phyloP scores from a whole-genome alignment of 92 coral and sea anemone species.

The Siderastrea siderea region DNA sequence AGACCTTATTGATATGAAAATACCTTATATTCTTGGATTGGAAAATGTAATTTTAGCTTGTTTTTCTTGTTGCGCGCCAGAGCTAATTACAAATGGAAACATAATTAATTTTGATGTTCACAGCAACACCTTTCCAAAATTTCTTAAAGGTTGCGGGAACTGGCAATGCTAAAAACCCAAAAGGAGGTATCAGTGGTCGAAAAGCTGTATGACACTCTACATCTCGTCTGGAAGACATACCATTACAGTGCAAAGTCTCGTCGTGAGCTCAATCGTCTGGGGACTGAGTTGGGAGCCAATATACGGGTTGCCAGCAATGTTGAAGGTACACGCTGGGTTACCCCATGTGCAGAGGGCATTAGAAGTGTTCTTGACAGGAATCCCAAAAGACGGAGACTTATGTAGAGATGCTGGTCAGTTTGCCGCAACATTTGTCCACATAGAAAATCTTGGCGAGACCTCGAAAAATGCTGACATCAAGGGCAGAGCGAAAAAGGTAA shows the following conservation, averaged over 20 bases:
- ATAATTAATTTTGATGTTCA: not conserved
- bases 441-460: slow-evolving; percentile 27
- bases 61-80: too few relatives aligned
- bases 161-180: slow-evolving; percentile 27
- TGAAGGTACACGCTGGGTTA: slow-evolving; percentile 53
- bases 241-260: slow-evolving; percentile 45
- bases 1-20: slow-evolving; percentile 7
- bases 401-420: slow-evolving; percentile 28
- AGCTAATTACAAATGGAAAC: too few relatives aligned
- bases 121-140: not conserved
- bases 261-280: slow-evolving; percentile 39
- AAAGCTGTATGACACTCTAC: slow-evolving; percentile 29
- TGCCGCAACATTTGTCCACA: slow-evolving; percentile 27
- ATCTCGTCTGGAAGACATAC: slow-evolving; percentile 52
- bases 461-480: too few relatives aligned
- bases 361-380: slow-evolving; percentile 33
- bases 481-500: slow-evolving; percentile 25
- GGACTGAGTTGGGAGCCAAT: slow-evolving; percentile 33
- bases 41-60: too few relatives aligned
- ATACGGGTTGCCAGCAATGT: slow-evolving; percentile 20
- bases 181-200: slow-evolving; percentile 13
- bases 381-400: slow-evolving; percentile 35
- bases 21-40: not conserved
- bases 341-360: slow-evolving; percentile 57
- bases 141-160: slow-evolving; percentile 23